Conservation (phyloP, 2,113 vertebrate species). For the Xiphorhynchus elegans region DNA sequence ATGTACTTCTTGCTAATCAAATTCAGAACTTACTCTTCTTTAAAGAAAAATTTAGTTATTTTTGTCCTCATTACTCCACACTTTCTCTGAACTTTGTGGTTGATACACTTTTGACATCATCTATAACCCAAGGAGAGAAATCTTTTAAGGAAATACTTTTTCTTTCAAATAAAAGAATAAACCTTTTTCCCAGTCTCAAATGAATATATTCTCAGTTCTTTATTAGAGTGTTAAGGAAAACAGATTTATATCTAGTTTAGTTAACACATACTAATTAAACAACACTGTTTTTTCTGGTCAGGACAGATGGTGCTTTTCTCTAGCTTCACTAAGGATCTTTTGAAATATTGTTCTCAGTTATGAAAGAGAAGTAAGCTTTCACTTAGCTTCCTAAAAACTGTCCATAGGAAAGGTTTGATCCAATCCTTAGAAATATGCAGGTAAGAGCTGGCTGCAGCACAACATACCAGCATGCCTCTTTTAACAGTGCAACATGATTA, state of each 20-base stretch:
- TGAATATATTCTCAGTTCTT: neutral
- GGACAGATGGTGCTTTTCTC: constrained; percentile 57
- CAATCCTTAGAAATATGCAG: neutral
- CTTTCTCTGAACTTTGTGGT: neutral
- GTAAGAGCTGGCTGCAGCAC: neutral
- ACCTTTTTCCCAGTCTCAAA: neutral
- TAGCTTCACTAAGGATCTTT: constrained; percentile 21
- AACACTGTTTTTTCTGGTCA: neutral
- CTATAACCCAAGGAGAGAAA: neutral
- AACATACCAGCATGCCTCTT: neutral
- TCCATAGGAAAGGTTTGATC: neutral
- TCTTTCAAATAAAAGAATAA: neutral
- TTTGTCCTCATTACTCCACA: neutral
- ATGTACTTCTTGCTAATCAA: neutral
- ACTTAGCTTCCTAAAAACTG: neutral
- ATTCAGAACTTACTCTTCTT: neutral
- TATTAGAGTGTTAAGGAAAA: neutral
- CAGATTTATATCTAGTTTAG: constrained; percentile 19
- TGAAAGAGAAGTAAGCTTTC: neutral
- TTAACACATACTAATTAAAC: constrained; percentile 31
- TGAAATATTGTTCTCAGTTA: constrained; percentile 39
- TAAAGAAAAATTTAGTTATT: neutral
- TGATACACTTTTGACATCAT: neutral
- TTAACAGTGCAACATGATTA: neutral
- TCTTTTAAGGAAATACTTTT: neutral